Evolutionary conservation across 1,140 invertebrate species (phyloP), one percentile per base, ranked within the genome.

Genomic region (Tetranychus urticae): DNA sequence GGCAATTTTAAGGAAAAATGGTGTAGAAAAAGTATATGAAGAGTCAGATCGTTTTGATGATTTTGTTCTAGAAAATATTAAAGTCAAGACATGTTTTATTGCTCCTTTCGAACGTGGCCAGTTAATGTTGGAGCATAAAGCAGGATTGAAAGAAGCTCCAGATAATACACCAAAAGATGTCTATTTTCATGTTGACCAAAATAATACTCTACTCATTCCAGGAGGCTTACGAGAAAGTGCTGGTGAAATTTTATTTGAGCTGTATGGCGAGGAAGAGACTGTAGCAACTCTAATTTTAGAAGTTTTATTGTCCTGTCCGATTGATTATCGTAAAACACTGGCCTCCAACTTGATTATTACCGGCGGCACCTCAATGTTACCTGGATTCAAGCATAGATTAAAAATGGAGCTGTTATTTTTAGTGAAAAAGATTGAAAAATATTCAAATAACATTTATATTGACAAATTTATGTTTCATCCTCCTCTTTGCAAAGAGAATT

Each of bases 251-350:
- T 71, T 92, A 62, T 92, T 90, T 77, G 81, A 88, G 70, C 76
- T 81, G 64, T 85, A 88, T 71, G 81, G 81, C 67, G 88, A 92
- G 67, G 80, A 84, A 68, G 77, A 82, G n/a, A 85, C 83, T 58
- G 68, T 93, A 59, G 77, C 85, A 8, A 84, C 84, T n/a, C 80
- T 91, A 70, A 80, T 93, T 65, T 70, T 92, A 10, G 83, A 89
- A 72, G 75, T 85, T 36, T 79, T 93, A 58, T 58, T 83, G 6
- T 79, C 84, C 79, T 84, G 83, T 71, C 81, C 83, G 1, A 74
- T 88, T 50, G 87, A 92, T 72, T 80, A 80, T 33, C 76, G 86
- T 45, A 75, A 75, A 46, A 70, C 74, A 31, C 72, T 93, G 42
- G 81, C 85, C 1, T 81, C 85, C 70, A 90, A 86, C 71, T 81